A percentile compares a stretch with the other conserved stretches of the same genome.
Conservation (phyloP, 2,113 vertebrate species). For the Dipodomys spectabilis region DNA sequence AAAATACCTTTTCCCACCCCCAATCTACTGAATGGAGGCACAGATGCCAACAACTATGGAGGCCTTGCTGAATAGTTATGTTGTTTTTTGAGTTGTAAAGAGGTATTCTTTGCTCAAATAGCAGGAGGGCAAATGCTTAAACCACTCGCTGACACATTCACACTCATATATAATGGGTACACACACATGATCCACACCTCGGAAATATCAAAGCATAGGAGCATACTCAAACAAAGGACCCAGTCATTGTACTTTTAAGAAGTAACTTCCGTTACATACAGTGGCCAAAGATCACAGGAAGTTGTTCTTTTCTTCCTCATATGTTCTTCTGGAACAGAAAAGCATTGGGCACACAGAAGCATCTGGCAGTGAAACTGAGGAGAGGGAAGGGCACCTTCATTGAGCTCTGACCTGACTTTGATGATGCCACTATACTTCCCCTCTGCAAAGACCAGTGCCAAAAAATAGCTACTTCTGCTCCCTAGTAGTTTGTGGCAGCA, state of each 20-base stretch:
- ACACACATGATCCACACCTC: neutral
- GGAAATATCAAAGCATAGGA: neutral
- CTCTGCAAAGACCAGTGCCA: neutral
- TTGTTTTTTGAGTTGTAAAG: constrained; percentile 13
- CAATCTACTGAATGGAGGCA: neutral
- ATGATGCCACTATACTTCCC: neutral
- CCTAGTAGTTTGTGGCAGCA: neutral
- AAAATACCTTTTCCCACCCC: constrained; percentile 36
- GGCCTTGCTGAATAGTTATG: neutral
- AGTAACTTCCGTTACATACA: neutral
- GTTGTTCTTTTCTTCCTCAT: neutral
- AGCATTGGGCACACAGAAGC: neutral
- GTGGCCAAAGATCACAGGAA: constrained; percentile 25
- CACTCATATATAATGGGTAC: neutral
- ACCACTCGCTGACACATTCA: neutral
- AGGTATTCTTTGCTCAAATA: constrained; percentile 6
- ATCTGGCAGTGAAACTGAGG: neutral
- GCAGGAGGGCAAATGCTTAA: neutral
- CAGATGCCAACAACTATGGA: neutral
- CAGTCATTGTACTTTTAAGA: neutral
- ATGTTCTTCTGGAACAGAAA: constrained; percentile 15
- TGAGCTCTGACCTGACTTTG: constrained; percentile 1
- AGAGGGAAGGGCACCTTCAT: neutral
- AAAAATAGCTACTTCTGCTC: neutral
- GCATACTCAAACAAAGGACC: neutral